Evolutionary conservation across 1,140 invertebrate species (phyloP).

Genomic region (Prorops nasuta): DNA sequence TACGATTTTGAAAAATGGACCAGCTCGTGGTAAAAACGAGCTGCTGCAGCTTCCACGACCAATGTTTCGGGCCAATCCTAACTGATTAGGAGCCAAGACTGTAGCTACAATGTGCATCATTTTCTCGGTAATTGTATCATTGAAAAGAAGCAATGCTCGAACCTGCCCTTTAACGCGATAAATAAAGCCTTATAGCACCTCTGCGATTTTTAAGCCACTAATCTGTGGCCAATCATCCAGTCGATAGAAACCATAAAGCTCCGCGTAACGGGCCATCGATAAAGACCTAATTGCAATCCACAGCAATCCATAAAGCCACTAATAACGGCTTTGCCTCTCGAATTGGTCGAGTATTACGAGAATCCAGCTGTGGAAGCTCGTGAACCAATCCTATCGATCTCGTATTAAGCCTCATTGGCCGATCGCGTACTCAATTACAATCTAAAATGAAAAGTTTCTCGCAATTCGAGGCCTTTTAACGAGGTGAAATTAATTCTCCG

Average conservation of each 20-base stretch:
- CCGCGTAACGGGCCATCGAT: conserved; percentile 28
- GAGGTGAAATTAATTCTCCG: no score
- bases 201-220: conserved; percentile 27
- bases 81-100: no score
- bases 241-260: conserved; percentile 32
- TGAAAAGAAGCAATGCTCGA: no score
- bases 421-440: no score
- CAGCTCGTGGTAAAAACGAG: conserved; percentile 5
- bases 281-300: conserved; percentile 38
- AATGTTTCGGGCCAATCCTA: no score
- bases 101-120: no score
- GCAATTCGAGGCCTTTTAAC: no score
- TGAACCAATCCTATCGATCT: neutral
- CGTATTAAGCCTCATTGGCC: no score
- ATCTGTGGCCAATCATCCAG: conserved; percentile 29
- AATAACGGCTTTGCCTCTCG: conserved; percentile 25
- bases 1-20: conserved; percentile 56
- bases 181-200: conserved; percentile 40
- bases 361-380: neutral
- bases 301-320: conserved; percentile 28
- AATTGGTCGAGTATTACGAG: conserved; percentile 28
- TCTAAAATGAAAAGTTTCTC: no score
- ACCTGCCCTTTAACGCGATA: conserved; percentile 22
- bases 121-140: no score
- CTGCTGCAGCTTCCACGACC: neutral